Evolutionary conservation across 2,113 vertebrate genomes (phyloP), one percentile per base, ranked within the genome.

Genomic region (Calypte anna): DNA sequence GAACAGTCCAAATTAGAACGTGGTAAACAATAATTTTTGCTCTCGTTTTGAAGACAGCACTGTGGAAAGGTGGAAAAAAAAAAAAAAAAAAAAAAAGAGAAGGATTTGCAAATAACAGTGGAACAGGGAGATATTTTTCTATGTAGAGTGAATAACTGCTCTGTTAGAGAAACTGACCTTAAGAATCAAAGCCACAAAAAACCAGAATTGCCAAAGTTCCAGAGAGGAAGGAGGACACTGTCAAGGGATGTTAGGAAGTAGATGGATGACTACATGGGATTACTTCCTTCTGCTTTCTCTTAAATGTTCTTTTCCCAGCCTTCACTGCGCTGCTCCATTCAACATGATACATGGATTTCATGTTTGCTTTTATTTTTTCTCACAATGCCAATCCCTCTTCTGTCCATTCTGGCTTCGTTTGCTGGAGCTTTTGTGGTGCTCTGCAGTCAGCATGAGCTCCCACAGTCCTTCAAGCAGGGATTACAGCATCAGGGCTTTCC

Each of bases 61-160:
- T 27, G 24, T 54, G 43, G 76, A 67, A 79, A 66, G 3, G 14
- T 31, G 33, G 43, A 48, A 28, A 68, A 46, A 18, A 46, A 46
- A 48, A 46, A 46, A 46, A 48, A 46, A 46, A 46, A 48, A 33
- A 51, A 48, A 28, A 68, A 46, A 46, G 14, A 18, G 19, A 53
- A 68, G 7, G 18, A 28, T 21, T 50, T 3, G 17, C 61, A 83
- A 80, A 77, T 54, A 12, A 28, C 14, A 43, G 9, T 28, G 28
- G 31, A 76, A 90, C 0, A 13, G 12, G 3, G 10, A 9, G 9
- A 4, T 58, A 38, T 38, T 76, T 77, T 68, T 16, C 15, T 66
- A 73, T 5, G 3, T 4, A 8, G 3, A 50, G 14, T 66, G 16
- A 94, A 67, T 3, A 0, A 0, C 8, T 46, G 14, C 1, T 1